Base-by-base conservation (phyloP, 2,888 invertebrate species). In the Lordiphosa andalusiaca region DNA sequence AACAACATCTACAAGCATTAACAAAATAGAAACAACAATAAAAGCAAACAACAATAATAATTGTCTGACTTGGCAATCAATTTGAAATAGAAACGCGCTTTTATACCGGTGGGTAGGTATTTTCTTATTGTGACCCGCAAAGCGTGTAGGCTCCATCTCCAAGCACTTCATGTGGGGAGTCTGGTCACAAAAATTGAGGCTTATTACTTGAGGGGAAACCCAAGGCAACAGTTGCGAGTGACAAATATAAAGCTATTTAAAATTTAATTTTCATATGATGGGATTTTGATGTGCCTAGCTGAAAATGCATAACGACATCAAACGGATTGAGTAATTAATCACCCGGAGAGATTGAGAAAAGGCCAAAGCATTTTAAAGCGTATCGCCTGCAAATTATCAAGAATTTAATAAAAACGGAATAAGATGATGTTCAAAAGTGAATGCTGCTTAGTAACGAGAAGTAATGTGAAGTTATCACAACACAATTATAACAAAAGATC, bases 31-130 rank as follows among this genome's bases (percentile, higher is more conserved):
- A 62, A 66, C 36, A 71, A 69, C 56, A 67, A 63, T 47, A 75
- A 61, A 37, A 54, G 49, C 41, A 57, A 60, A 65, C 33, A 57
- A 51, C 13, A 36, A 69, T 60, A 69, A 69, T 53, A 69, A 60
- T 50, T 69, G 54, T 39, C 71, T 6, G 66, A 63, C 73, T 33
- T 70, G 83, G 73, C 83, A 84, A 80, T 82, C 75, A 80, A 84
- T 80, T 80, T 84, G 80, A 80, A 80, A 80, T 80, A 82, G 80
- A 80, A 80, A 78, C 84, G 80, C 67, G 68, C 75, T 77, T 74
- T 71, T 72, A 67, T 69, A 68, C 58, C 52, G 69, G 67, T 67
- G 62, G 69, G 65, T 61, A 59, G 64, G 68, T 70, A 70, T 75
- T 69, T 54, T 54, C 47, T 62, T 66, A 37, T 63, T 46, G 49